These are phyloP conservation scores for Drosophila eohydei DNA, from an alignment of 2,888 invertebrate species.

Conservation along the genomic window DNA sequence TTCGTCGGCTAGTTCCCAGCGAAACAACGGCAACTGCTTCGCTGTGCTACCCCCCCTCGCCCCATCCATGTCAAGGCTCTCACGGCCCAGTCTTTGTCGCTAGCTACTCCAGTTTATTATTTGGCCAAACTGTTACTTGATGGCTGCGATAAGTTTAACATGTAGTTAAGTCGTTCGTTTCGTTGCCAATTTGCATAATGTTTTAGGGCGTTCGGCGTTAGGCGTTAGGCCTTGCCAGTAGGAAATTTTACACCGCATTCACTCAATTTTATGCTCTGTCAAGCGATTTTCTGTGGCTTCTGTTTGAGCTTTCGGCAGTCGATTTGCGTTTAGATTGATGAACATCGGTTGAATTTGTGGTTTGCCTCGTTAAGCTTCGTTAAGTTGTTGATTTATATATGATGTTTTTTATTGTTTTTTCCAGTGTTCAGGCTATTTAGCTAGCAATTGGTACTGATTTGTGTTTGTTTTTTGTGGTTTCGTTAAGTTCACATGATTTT, in stretches of 20 bases:
- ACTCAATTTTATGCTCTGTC: constrained; percentile 27
- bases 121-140: constrained; percentile 59
- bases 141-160: constrained; percentile 62
- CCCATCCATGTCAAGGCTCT: constrained; percentile 31
- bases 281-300: constrained; percentile 29
- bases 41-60: neutral
- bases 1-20: constrained; percentile 20
- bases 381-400: constrained; percentile 27
- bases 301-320: constrained; percentile 17
- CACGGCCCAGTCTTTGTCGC: constrained; percentile 46
- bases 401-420: neutral
- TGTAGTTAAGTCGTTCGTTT: constrained; percentile 63
- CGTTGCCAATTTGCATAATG: constrained; percentile 70
- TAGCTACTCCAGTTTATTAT: constrained; percentile 63
- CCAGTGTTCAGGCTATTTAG: neutral
- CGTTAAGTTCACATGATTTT: neutral
- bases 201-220: constrained; percentile 23
- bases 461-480: neutral
- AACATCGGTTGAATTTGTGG: constrained; percentile 20
- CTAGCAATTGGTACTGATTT: neutral
- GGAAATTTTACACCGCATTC: constrained; percentile 46
- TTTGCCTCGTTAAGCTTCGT: constrained; percentile 31
- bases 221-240: constrained; percentile 20
- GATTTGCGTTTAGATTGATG: constrained; percentile 32
- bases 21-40: constrained; percentile 18